Evolutionary conservation across 2,888 invertebrate genomes (phyloP), one percentile per base, ranked within the genome.

Genomic region (Drosophila siamana): DNA sequence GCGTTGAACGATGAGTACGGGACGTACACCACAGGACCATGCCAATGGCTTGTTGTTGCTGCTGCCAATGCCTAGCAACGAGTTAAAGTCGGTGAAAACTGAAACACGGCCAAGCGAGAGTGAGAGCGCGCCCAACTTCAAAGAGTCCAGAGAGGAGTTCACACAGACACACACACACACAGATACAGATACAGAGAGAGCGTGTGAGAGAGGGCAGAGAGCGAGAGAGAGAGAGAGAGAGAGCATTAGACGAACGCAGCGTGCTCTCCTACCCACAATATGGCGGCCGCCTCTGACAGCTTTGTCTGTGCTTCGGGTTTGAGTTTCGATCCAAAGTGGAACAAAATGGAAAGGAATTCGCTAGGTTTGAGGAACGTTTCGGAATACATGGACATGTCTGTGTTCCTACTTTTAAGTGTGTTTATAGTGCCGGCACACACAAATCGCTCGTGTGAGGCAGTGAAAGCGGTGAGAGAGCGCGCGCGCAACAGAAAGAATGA

Each of bases 71-170:
- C 79, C 73, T 73, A 85, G 83, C 83, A 88, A 83, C 83, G 88
- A 83, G 83, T 83, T 82, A 82, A 88, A 86, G 83, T 87, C 88
- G 83, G 88, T 83, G 83, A 87, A 74, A 87, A 82, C 76, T 82
- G 82, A 80, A 87, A 88, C 70, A 86, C 74, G 74, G 82, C 86
- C 83, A 85, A 80, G 71, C 80, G 84, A 88, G 81, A 80, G 86
- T 78, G 84, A 82, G 84, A 67, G 57, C 62, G 43, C 33, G 41
- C 64, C 68, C 69, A 70, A 57, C 76, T 60, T 50, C 65, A 55
- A 61, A 74, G 61, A 79, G 66, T 38, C 50, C 47, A 65, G 64
- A 72, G 66, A 61, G 63, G 44, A 52, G 60, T 50, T 46, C 28
- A 41, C 19, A 43, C 43, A n/a, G 40, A 19, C 36, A 24, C 5